Base-by-base conservation (phyloP, 2,113 vertebrate species). In the Ochotona princeps region DNA sequence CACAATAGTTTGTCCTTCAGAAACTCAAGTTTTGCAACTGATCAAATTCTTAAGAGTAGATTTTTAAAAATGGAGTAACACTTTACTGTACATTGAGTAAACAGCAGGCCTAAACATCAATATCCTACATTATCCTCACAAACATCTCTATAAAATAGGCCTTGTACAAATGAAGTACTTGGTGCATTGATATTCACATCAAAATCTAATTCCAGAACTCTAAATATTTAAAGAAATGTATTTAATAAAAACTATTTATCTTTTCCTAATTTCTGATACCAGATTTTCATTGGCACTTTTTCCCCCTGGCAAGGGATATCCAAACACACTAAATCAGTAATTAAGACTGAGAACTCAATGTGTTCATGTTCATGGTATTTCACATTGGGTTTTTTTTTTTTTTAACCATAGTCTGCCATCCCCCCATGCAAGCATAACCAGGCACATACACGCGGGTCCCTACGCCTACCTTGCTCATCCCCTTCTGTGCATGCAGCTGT, bases 401-500 rank as follows among this genome's bases (percentile, higher is more conserved):
- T n/a, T n/a, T n/a, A n/a, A 38, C 32, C 18, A 18, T 76, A 73
- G 83, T 44, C 60, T 83, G 86, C 75, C 61, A n/a, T 90, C 49
- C 79, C 66, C 61, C 66, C 44, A 0, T 44, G 44, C 2, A 7
- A 67, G 60, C 49, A 12, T 23, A 18, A 78, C 66, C 38, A 83
- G 47, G 89, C 51, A 11, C 67, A 73, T 44, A 82, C n/a, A n/a
- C 47, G 12, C 35, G 20, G 87, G 80, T 51, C 79, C 91, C 83
- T 57, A 86, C 3, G 2, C 47, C 35, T 72, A 83, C 70, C 76
- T 20, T 26, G 28, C 66, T 26, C 72, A 51, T 17, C 38, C 54
- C 86, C 83, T 81, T 89, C 92, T 96, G 93, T 69, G 70, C 86
- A 10, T 5, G 23, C 75, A 95, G 86, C 92, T 93, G 91, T 61